Evolutionary conservation across 2,888 invertebrate genomes (phyloP).

Genomic region (Labia minor): DNA sequence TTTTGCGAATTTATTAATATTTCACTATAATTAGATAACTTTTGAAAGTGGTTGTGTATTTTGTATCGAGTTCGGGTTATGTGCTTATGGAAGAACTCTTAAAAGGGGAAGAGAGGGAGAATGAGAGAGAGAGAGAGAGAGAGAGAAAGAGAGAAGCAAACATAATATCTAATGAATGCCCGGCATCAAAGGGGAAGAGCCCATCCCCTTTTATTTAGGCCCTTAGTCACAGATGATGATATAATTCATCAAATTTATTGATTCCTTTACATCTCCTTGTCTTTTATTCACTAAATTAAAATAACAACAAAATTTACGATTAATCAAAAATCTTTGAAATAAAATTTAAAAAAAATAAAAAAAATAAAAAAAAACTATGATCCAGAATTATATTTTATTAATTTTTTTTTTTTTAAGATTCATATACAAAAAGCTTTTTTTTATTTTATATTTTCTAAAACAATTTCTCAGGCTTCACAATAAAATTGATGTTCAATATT

Average conservation of each 20-base stretch:
- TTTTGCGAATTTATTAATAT: neutral
- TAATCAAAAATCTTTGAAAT: neutral
- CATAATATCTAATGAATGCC: neutral
- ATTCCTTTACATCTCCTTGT: neutral
- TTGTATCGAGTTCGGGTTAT: conserved; percentile 1
- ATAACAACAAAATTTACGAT: neutral
- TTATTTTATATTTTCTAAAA: neutral
- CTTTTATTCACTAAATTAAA: neutral
- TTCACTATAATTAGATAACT: conserved; percentile 5
- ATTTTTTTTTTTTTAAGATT: neutral
- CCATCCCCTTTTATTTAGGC: neutral
- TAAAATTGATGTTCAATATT: conserved; percentile 4
- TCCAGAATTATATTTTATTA: neutral
- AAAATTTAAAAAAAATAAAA: neutral
- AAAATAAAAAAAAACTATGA: neutral
- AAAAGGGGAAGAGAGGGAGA: neutral
- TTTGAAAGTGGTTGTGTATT: conserved; percentile 6
- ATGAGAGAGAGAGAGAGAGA: neutral
- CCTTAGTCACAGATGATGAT: neutral
- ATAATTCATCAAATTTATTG: conserved; percentile 13
- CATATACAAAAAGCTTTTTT: neutral
- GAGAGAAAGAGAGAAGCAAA: neutral
- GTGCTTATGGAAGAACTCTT: neutral
- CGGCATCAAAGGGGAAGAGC: neutral
- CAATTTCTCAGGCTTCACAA: neutral